Conservation (phyloP, 2,113 vertebrate genomes). For the Nibea albiflora region DNA sequence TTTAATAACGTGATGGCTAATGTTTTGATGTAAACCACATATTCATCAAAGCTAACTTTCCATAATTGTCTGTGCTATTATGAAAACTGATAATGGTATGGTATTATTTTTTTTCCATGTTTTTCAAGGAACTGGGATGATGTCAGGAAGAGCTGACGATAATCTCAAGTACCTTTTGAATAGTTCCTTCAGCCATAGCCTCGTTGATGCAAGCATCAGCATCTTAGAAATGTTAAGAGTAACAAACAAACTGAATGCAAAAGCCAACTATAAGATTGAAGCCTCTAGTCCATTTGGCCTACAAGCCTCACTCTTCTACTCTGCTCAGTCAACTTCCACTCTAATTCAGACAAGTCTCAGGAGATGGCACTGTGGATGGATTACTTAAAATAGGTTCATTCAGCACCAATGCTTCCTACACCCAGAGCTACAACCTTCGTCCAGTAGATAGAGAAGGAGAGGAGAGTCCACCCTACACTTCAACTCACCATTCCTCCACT, state of each 20-base stretch:
- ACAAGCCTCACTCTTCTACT: constrained; percentile 80
- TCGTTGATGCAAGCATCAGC: constrained; percentile 87
- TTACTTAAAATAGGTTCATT: constrained; percentile 81
- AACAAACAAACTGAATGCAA: constrained; percentile 67
- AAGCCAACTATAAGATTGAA: constrained; percentile 79
- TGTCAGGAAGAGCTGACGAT: constrained; percentile 80
- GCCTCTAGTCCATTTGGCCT: constrained; percentile 87
- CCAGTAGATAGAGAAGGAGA: constrained; percentile 65
- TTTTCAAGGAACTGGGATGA: constrained; percentile 86
- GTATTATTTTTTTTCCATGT: constrained; percentile 27
- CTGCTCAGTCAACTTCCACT: constrained; percentile 77
- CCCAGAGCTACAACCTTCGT: constrained; percentile 78
- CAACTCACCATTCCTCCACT: constrained; percentile 86
- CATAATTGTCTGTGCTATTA: neutral
- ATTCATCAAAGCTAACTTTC: neutral
- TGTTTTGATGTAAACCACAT: neutral
- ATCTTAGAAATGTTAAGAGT: constrained; percentile 76
- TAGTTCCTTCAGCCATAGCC: constrained; percentile 86
- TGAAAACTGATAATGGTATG: neutral
- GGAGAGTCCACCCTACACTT: constrained; percentile 87
- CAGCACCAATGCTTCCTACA: constrained; percentile 81
- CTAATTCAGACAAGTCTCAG: constrained; percentile 76
- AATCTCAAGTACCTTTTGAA: constrained; percentile 80
- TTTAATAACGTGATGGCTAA: neutral
- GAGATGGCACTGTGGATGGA: constrained; percentile 82